Evolutionary conservation across 1,140 invertebrate genomes (phyloP).

Genomic region (Acarapis woodi): DNA sequence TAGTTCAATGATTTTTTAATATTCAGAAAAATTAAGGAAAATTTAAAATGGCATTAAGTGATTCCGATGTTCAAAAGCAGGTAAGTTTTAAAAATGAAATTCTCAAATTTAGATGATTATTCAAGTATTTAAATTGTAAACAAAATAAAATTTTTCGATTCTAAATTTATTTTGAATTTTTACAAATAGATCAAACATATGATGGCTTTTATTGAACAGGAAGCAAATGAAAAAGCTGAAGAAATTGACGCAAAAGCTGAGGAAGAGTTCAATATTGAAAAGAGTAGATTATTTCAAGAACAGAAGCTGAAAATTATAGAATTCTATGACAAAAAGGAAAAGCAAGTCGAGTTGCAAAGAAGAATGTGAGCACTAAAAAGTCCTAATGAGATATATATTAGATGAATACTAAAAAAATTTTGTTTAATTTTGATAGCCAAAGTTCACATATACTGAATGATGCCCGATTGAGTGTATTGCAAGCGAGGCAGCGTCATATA

Average conservation of each 20-base stretch:
- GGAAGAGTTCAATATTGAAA: constrained; percentile 99
- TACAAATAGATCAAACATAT: constrained; percentile 98
- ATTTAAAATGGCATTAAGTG: constrained; percentile 92
- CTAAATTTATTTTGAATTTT: constrained; percentile 4
- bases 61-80: constrained; percentile 96
- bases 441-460: constrained; percentile 96
- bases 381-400: no score
- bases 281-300: constrained; percentile 85
- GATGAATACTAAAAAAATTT: no score
- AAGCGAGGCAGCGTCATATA: constrained; percentile 81
- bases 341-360: constrained; percentile 94
- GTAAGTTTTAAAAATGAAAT: constrained; percentile 23
- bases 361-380: no score
- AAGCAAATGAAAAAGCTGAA: constrained; percentile 99
- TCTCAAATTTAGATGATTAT: constrained; percentile 1
- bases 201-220: constrained; percentile 99
- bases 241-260: constrained; percentile 99
- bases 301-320: constrained; percentile 97
- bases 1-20: no score
- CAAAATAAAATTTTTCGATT: background rate
- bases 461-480: constrained; percentile 75
- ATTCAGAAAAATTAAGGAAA: no score
- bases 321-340: constrained; percentile 94
- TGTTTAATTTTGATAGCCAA: constrained; percentile 31
- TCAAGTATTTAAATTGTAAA: constrained; percentile 14